Percentiles rank a stretch among this genome's conserved stretches.
Evolutionary conservation across 1,140 invertebrate species (phyloP).

Genomic region (Hycleus cichorii): DNA sequence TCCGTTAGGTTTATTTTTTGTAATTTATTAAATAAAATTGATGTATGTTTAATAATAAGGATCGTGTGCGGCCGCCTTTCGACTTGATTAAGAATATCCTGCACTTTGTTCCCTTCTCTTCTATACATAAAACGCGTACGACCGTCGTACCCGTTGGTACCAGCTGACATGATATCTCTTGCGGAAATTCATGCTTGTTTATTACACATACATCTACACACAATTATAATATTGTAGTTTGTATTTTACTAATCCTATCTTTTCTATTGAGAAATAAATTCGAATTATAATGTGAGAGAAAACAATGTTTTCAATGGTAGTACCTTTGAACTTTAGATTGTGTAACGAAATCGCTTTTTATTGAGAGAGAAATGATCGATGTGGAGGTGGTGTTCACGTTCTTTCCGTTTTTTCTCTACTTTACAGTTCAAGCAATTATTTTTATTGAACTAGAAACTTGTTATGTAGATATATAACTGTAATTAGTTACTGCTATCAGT

Average conservation of each 20-base stretch:
- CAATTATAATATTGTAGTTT: not conserved
- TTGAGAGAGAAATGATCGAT: not conserved
- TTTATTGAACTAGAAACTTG: not conserved
- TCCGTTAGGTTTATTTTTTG: not conserved
- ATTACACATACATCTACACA: not conserved
- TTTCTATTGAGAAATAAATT: not conserved
- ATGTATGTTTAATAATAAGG: not conserved
- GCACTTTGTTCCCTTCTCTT: conserved; percentile 17
- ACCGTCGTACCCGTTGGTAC: conserved; percentile 22
- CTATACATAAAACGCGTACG: not conserved
- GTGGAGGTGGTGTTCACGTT: not conserved
- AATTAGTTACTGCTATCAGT: too few relatives aligned
- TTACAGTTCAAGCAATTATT: not conserved
- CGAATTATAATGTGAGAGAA: not conserved
- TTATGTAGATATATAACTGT: too few relatives aligned
- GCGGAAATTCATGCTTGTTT: conserved; percentile 7
- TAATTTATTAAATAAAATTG: not conserved
- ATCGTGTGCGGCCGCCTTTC: not conserved
- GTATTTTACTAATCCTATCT: not conserved
- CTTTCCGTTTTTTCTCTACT: too few relatives aligned
- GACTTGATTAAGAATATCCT: conserved; percentile 22
- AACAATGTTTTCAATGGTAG: not conserved
- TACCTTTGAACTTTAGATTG: not conserved
- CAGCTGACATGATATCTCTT: conserved; percentile 16
- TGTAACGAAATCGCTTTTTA: not conserved